Evolutionary conservation across 2,797 vertebrate genomes (phyloP).

Genomic region (Smutsia temminckii): DNA sequence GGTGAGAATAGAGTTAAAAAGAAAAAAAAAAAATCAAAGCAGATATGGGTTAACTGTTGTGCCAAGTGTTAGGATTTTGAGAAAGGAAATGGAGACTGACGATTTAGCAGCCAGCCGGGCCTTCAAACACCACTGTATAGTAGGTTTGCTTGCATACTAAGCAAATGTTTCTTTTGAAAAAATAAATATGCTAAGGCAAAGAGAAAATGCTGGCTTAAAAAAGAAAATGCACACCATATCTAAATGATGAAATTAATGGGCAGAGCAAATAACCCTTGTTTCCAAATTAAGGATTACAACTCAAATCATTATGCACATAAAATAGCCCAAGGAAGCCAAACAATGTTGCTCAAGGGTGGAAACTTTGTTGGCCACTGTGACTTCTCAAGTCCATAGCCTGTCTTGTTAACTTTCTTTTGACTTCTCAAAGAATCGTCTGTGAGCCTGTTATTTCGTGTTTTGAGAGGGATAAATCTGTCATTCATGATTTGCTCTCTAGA

Average conservation of each 20-base stretch:
- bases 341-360: background rate
- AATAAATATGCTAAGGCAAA: background rate
- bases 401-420: background rate
- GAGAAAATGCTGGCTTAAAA: background rate
- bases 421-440: background rate
- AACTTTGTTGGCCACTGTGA: background rate
- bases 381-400: background rate
- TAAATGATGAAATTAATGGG: background rate
- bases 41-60: background rate
- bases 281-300: constrained; percentile 24
- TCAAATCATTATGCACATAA: background rate
- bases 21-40: background rate
- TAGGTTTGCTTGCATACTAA: background rate
- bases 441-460: background rate
- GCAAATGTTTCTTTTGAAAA: background rate
- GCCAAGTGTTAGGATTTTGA: background rate
- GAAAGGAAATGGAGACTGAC: background rate
- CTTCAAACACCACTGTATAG: background rate
- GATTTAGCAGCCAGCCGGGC: background rate
- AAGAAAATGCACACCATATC: background rate
- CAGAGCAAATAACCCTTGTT: background rate
- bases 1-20: background rate
- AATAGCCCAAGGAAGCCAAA: background rate
- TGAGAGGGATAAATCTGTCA: background rate
- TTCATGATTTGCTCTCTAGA: background rate